phyloP scores from a whole-genome alignment of 2,888 invertebrate species.

The Nomada ruficornis region DNA sequence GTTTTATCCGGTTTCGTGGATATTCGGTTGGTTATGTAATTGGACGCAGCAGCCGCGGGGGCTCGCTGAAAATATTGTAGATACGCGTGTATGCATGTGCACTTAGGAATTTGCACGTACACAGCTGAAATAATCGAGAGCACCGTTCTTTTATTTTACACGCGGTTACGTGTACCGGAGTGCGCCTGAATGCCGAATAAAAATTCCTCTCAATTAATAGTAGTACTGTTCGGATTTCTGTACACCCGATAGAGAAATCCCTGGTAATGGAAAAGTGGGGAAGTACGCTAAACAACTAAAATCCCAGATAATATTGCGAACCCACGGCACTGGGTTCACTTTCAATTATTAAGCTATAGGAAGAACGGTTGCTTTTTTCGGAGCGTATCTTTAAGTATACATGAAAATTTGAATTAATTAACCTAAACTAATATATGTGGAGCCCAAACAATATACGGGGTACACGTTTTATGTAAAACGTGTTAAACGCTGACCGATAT shows the following conservation, averaged over 20 bases:
- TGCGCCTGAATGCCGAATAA: slow-evolving; percentile 1
- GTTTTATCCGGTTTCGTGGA: slow-evolving; percentile 52
- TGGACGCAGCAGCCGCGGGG: slow-evolving; percentile 46
- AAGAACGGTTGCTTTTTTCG: background rate
- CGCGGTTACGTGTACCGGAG: background rate
- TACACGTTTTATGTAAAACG: slow-evolving; percentile 6
- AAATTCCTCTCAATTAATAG: slow-evolving; percentile 37
- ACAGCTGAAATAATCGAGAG: slow-evolving; percentile 21
- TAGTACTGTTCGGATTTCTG: slow-evolving; percentile 24
- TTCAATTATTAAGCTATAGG: slow-evolving; percentile 39
- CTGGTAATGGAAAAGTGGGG: slow-evolving; percentile 49
- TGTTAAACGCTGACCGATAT: background rate
- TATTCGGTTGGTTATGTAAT: slow-evolving; percentile 53
- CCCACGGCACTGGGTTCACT: background rate
- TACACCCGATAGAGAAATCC: slow-evolving; percentile 22
- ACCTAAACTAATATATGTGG: slow-evolving; percentile 29
- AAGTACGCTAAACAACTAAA: slow-evolving; percentile 10
- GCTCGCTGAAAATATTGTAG: slow-evolving; percentile 14
- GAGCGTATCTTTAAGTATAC: slow-evolving; percentile 24
- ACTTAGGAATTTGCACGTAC: background rate
- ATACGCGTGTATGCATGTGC: background rate
- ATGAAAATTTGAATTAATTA: slow-evolving; percentile 53
- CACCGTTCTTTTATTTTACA: slow-evolving; percentile 9
- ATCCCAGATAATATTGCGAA: slow-evolving; percentile 32
- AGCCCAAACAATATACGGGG: background rate